Base-by-base conservation (phyloP, 2,888 invertebrate species). In the Shargacucullia verbasci region DNA sequence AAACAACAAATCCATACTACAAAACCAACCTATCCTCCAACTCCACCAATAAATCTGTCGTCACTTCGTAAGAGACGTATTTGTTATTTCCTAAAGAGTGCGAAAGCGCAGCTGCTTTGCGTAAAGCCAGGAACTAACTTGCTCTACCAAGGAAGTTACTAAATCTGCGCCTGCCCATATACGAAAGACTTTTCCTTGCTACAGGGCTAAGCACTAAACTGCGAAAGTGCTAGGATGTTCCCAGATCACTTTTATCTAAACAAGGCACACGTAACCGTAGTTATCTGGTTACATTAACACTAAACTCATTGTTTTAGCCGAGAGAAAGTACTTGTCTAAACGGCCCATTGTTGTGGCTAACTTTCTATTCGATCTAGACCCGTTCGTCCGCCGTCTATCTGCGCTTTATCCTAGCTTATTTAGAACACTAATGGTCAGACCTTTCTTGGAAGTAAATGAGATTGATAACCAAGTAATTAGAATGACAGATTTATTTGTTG, bases 361-460 rank as follows among this genome's bases (percentile, higher is more conserved):
- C 84, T 83, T 83, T 82, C 81, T 81, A 78, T 73, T 63, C 60
- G 64, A 80, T 77, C 78, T 76, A 76, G 81, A 78, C 78, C 67
- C 52, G 76, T 70, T 72, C 67, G 65, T 70, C 50, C 52, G 56
- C 41, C 58, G 60, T 59, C 62, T 53, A 59, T 64, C 59, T 59
- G 29, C 20, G 27, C 61, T 47, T 66, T 58, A 38, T 54, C 31
- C 14, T 15, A 1, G 25, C 11, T 37, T 12, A 39, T 29, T 20
- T 3, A 20, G 20, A 20, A 20, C 12, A 8, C 48, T 29, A 27
- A 58, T 49, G 53, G 58, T 49, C 54, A 56, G 25, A 33, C 31
- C 58, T 20, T 60, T 46, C 37, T 31, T n/a, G 2, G 27, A 46
- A 43, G 39, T 45, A 48, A 49, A 31, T 46, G 9, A 50, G 35